Conservation (phyloP, 2,888 invertebrate genomes). For the Mamestra brassicae region DNA sequence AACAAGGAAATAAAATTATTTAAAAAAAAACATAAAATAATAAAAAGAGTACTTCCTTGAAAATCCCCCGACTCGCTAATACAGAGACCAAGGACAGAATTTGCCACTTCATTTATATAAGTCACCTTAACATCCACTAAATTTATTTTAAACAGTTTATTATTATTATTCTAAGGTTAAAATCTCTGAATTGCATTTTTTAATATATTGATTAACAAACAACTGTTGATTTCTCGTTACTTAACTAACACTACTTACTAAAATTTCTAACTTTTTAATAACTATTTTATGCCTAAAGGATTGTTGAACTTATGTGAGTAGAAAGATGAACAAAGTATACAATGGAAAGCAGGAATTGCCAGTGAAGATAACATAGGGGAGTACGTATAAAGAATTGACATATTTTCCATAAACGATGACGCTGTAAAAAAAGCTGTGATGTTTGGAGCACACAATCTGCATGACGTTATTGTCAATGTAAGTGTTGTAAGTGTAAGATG, state of each 20-base stretch:
- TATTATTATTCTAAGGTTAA: constrained; percentile 85
- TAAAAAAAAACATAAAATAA: constrained; percentile 59
- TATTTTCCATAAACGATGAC: constrained; percentile 67
- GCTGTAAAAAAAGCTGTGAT: constrained; percentile 59
- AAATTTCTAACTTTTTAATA: constrained; percentile 78
- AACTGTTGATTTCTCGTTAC: constrained; percentile 86
- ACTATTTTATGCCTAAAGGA: constrained; percentile 83
- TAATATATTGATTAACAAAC: constrained; percentile 89
- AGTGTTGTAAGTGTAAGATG: constrained; percentile 65
- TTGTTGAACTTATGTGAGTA: constrained; percentile 72
- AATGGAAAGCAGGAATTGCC: constrained; percentile 58
- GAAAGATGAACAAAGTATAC: constrained; percentile 67
- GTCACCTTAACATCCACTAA: constrained; percentile 60
- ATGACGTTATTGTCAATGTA: constrained; percentile 82
- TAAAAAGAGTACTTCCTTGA: constrained; percentile 62
- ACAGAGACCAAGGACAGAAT: constrained; percentile 70
- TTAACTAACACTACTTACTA: constrained; percentile 85
- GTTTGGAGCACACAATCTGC: constrained; percentile 61
- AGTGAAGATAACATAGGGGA: constrained; percentile 62
- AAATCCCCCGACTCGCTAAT: constrained; percentile 57
- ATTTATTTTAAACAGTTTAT: constrained; percentile 82
- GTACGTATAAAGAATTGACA: constrained; percentile 81
- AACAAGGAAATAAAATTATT: constrained; percentile 66
- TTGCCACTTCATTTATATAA: constrained; percentile 73
- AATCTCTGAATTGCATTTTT: constrained; percentile 89